Conservation (phyloP, 2,113 vertebrate species). For the Ivindomyrus marchei region DNA sequence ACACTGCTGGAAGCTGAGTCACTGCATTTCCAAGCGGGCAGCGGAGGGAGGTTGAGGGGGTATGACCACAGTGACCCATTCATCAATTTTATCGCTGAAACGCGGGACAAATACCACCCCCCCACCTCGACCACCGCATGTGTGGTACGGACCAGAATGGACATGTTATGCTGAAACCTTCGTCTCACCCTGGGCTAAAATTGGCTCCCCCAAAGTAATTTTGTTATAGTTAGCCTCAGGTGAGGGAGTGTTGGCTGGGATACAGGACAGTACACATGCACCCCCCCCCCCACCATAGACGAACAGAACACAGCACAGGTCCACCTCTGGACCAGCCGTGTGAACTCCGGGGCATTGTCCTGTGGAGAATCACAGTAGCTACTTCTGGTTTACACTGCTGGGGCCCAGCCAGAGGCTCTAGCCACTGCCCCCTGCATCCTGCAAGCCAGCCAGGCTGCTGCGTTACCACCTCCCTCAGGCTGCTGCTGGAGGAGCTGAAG, state of each 20-base stretch:
- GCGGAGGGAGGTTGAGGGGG: no score
- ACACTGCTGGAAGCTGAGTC: constrained; percentile 20
- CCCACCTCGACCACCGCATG: not conserved
- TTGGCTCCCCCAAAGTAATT: constrained; percentile 29
- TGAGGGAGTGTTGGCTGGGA: constrained; percentile 22
- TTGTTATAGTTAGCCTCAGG: constrained; percentile 41
- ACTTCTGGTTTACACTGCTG: not conserved
- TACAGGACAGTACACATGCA: not conserved
- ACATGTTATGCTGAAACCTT: constrained; percentile 4
- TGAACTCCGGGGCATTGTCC: not conserved
- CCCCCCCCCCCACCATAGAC: not conserved
- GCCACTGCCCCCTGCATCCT: not conserved
- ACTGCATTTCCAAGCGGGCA: constrained; percentile 11
- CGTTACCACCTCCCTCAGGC: not conserved
- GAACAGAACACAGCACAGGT: not conserved
- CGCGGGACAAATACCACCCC: not conserved
- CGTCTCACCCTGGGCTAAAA: constrained; percentile 16
- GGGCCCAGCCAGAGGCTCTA: not conserved
- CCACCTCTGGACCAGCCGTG: not conserved
- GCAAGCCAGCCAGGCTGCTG: not conserved
- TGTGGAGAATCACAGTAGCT: not conserved
- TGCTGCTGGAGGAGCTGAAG: not conserved
- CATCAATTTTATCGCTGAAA: not conserved
- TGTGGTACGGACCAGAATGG: not conserved
- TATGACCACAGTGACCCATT: constrained; percentile 20